Evolutionary conservation across 2,888 invertebrate genomes (phyloP).

Genomic region (Oligia strigilis): DNA sequence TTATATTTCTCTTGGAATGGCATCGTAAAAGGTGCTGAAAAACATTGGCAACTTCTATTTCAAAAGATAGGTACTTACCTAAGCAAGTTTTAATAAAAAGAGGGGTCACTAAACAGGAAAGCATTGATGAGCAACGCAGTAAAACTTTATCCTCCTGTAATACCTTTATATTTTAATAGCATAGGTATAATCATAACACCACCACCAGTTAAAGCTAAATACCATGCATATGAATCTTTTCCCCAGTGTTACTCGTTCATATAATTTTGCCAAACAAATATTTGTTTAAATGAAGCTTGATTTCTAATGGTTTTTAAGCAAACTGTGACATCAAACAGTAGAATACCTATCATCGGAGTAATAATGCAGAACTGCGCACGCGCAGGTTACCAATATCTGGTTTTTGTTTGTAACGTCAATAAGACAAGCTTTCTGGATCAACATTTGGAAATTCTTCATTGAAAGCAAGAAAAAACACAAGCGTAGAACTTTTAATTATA

Average conservation of each 20-base stretch:
- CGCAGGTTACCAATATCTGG: constrained; percentile 12
- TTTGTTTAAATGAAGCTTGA: background rate
- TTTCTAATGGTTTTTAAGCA: constrained; percentile 24
- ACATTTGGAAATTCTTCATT: constrained; percentile 10
- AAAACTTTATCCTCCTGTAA: background rate
- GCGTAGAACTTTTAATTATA: background rate
- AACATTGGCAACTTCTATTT: background rate
- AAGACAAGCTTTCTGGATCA: constrained; percentile 16
- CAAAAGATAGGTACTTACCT: background rate
- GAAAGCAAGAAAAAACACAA: constrained; percentile 7
- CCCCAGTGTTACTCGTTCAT: background rate
- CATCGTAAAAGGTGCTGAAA: background rate
- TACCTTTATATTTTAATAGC: background rate
- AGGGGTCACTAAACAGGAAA: background rate
- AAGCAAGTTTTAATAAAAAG: background rate
- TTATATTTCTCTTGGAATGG: constrained; percentile 15
- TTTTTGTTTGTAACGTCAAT: constrained; percentile 15
- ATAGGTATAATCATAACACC: background rate
- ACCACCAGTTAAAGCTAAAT: background rate
- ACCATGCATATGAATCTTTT: too few relatives aligned
- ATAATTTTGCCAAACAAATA: constrained; percentile 23
- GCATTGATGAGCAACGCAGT: background rate
- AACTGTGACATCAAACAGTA: constrained; percentile 48
- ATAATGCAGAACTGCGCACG: constrained; percentile 40
- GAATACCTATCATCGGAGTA: constrained; percentile 6